These are phyloP conservation scores for Mesembrinibis cayennensis DNA, from an alignment of 2,113 vertebrate genomes.

Conservation along the genomic window DNA sequence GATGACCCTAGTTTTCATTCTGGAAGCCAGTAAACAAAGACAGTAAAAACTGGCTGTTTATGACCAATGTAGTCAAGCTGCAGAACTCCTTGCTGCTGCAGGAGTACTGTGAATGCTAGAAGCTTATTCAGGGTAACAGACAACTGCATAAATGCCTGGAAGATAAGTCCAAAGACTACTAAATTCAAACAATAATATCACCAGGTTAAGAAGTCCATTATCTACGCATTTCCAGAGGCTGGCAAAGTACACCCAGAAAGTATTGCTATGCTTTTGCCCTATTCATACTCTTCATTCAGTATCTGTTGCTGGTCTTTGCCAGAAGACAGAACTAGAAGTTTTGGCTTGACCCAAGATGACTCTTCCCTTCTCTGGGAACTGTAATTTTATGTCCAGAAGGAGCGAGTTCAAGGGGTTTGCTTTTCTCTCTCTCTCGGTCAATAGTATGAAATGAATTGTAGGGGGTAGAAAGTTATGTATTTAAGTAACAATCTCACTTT, in stretches of 20 bases:
- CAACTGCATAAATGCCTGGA: background rate
- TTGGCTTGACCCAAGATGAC: background rate
- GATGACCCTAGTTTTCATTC: background rate
- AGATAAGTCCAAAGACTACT: background rate
- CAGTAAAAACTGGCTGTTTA: background rate
- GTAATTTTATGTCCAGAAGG: background rate
- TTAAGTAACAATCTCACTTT: background rate
- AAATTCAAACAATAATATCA: background rate
- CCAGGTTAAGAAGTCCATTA: background rate
- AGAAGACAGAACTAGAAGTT: background rate
- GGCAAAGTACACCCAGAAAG: background rate
- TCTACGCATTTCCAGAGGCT: background rate
- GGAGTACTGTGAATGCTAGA: background rate
- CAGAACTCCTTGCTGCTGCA: background rate
- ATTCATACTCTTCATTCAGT: background rate
- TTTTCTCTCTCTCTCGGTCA: fast-evolving
- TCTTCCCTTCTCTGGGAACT: background rate
- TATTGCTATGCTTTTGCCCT: background rate
- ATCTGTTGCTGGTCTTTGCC: background rate
- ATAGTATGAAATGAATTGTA: background rate
- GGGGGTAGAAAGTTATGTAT: background rate
- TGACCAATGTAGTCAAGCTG: background rate
- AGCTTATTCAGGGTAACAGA: background rate
- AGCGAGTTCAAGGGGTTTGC: background rate
- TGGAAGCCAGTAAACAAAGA: background rate